Conservation (phyloP, 2,888 invertebrate species). For the Trissolcus brochymenae region DNA sequence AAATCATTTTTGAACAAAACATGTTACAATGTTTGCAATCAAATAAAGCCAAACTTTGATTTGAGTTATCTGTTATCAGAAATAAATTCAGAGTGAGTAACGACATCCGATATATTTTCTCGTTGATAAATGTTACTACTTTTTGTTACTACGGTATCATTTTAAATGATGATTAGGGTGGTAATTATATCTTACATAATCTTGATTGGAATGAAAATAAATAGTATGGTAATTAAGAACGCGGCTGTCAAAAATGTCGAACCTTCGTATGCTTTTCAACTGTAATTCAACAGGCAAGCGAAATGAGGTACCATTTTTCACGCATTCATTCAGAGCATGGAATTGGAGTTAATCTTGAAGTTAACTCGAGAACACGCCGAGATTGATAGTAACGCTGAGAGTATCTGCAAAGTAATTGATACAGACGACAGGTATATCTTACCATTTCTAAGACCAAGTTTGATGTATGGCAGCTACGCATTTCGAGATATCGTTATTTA, state of each 20-base stretch:
- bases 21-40: too few species aligned
- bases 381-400: constrained; percentile 42
- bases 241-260: constrained; percentile 2
- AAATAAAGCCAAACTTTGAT: too few species aligned
- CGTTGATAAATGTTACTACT: too few species aligned
- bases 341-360: constrained; percentile 32
- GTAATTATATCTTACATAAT: constrained; percentile 8
- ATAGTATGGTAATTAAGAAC: constrained; percentile 17
- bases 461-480: constrained; percentile 28
- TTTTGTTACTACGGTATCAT: too few species aligned
- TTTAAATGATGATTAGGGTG: too few species aligned
- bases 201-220: constrained; percentile 13
- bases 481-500: too few species aligned
- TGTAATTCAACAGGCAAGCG: constrained; percentile 8
- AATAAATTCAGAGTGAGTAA: too few species aligned
- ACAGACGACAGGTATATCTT: constrained; percentile 41
- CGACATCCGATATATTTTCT: too few species aligned
- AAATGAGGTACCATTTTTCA: constrained; percentile 24
- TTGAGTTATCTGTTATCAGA: too few species aligned
- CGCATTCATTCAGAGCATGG: neutral
- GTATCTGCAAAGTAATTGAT: constrained; percentile 48
- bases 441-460: constrained; percentile 28
- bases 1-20: too few species aligned
- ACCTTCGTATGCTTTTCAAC: neutral
- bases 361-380: constrained; percentile 21